Conservation (phyloP, 2,888 invertebrate genomes). For the Desoria tigrina region DNA sequence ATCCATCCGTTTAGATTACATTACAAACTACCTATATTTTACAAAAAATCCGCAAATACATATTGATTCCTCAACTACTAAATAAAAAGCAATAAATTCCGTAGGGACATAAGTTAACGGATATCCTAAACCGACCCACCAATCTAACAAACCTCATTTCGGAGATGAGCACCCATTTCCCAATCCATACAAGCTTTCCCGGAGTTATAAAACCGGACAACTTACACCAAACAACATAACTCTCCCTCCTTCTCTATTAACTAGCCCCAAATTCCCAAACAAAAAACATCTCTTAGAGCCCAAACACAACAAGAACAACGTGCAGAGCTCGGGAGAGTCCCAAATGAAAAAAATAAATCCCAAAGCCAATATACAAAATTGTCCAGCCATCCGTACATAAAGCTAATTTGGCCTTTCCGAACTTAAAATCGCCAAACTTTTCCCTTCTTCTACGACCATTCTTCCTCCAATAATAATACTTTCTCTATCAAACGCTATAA, state of each 20-base stretch:
- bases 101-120: background rate
- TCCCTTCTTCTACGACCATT: constrained; percentile 5
- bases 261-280: background rate
- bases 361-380: constrained; percentile 27
- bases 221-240: constrained; percentile 5
- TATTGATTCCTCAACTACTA: no score
- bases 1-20: no score
- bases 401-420: constrained; percentile 15
- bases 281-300: background rate
- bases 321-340: background rate
- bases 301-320: background rate
- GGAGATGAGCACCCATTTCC: constrained; percentile 5
- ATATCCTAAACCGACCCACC: constrained; percentile 5
- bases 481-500: background rate
- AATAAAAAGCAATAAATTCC: constrained; percentile 1
- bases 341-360: constrained; percentile 20
- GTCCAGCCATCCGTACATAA: constrained; percentile 23
- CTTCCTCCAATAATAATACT: background rate
- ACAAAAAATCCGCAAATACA: no score
- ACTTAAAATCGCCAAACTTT: constrained; percentile 24
- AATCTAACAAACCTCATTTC: constrained; percentile 7
- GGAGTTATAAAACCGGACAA: background rate
- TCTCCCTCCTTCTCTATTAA: constrained; percentile 3
- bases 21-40: no score
- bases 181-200: background rate